Base-by-base conservation (phyloP, 2,797 vertebrate species). In the Orientallactaga sibirica region DNA sequence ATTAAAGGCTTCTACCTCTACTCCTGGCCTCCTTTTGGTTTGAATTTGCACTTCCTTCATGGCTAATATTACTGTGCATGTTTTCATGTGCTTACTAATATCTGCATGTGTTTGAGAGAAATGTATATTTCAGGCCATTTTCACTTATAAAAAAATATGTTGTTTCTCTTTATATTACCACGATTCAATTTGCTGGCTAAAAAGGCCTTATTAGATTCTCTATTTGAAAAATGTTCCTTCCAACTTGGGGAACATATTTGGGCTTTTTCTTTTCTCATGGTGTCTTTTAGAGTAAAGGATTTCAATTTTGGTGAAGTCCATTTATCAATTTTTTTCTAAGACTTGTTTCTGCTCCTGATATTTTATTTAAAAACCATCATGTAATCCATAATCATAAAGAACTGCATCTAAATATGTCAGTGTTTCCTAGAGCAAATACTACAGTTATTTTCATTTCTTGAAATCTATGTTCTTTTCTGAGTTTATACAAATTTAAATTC, bases 221-320 rank as follows among this genome's bases (percentile, higher is more conserved):
- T 78, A 55, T 37, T 88, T 74, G 18, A 8, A 90, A 74, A 61
- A 52, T 18, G 27, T 81, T 41, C 25, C 29, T 86, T 3, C 25
- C 18, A 19, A 43, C 70, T 10, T 80, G 5, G 66, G 24, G 16
- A 15, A 64, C 71, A 1, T 3, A 2, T 52, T 58, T 81, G 71
- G 15, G 37, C 19, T 67, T 84, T 76, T 66, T 76, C 41, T 41
- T 27, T 27, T 7, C 25, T 66, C 10, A 48, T 74, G 33, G 2
- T 85, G 0, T 37, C 19, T 75, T 93, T 75, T 61, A 19, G 84
- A 96, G 22, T 15, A 76, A 41, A 33, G 25, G 1, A 55, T 62
- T 94, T 88, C 27, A 66, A 94, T 85, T 90, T 86, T 64, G 3
- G 58, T 75, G 14, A 71, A 43, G n/a, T 66, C 3, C 9, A 61